Conservation (phyloP, 1,140 invertebrate genomes). For the Monochamus saltuarius region DNA sequence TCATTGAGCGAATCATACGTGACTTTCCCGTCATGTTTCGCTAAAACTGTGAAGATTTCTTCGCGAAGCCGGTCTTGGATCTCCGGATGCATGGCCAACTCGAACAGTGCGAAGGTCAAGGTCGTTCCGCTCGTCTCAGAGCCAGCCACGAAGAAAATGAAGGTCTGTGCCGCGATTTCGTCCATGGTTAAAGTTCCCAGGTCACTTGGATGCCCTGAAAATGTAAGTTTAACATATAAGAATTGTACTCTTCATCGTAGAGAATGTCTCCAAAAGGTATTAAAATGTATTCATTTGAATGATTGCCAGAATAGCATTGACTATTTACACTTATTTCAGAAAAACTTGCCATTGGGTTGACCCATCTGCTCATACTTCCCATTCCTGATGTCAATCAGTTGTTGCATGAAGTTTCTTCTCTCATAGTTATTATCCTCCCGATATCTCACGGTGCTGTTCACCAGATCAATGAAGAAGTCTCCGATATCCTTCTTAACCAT, state of each 20-base stretch:
- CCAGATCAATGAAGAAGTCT: conserved; percentile 51
- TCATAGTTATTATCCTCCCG: conserved; percentile 22
- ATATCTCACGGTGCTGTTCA: conserved; percentile 50
- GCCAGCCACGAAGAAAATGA: conserved; percentile 64
- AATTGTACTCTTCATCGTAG: too few species aligned
- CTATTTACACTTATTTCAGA: too few species aligned
- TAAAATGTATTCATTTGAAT: too few species aligned
- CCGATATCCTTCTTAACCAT: conserved; percentile 16
- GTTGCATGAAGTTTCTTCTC: conserved; percentile 30
- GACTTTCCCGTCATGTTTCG: conserved; percentile 53
- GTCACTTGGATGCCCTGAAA: conserved; percentile 21
- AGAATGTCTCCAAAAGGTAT: too few species aligned
- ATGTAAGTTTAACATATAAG: too few species aligned
- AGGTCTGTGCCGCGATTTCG: conserved; percentile 56
- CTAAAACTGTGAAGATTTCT: conserved; percentile 54
- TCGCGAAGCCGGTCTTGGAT: conserved; percentile 53
- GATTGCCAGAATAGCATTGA: too few species aligned
- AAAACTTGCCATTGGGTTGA: too few species aligned
- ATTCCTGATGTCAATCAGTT: conserved; percentile 26
- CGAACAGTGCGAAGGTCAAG: conserved; percentile 57
- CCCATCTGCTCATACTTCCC: too few species aligned
- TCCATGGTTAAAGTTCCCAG: conserved; percentile 42
- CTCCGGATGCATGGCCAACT: conserved; percentile 56
- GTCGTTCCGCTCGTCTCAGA: conserved; percentile 66
- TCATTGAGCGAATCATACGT: conserved; percentile 61